These are phyloP conservation scores for Microplitis demolitor DNA, from an alignment of 1,140 invertebrate species.

Conservation along the genomic window DNA sequence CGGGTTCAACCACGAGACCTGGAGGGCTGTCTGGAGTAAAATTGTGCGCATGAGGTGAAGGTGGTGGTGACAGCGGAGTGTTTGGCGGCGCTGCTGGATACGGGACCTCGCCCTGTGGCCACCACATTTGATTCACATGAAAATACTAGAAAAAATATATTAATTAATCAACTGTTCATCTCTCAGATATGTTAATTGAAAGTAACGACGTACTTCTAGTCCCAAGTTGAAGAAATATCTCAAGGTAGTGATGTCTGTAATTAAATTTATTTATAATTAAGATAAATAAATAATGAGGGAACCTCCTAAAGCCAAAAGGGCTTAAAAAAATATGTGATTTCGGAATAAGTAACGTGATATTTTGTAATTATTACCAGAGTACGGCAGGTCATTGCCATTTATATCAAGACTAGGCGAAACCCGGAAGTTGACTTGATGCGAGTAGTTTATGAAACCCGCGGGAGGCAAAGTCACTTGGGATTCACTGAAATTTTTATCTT, in stretches of 20 bases:
- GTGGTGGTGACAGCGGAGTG: slow-evolving; percentile 9
- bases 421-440: slow-evolving; percentile 51
- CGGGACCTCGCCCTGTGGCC: slow-evolving; percentile 2
- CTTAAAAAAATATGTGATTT: too few species aligned
- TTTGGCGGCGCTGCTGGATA: too few species aligned
- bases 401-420: slow-evolving; percentile 60
- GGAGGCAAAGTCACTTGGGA: not conserved
- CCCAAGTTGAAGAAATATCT: slow-evolving; percentile 73
- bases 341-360: too few species aligned
- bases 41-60: too few species aligned
- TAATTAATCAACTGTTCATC: not conserved
- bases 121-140: slow-evolving; percentile 26
- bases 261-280: slow-evolving; percentile 1
- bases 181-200: not conserved
- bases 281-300: not conserved
- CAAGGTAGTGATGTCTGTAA: slow-evolving; percentile 66
- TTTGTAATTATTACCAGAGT: slow-evolving; percentile 54
- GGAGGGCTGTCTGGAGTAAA: too few species aligned
- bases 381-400: slow-evolving; percentile 65
- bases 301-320: too few species aligned
- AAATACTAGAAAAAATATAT: slow-evolving; percentile 29
- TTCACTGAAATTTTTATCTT: not conserved
- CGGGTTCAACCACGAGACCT: too few species aligned
- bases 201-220: slow-evolving; percentile 55
- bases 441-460: slow-evolving; percentile 9